Conservation (phyloP, 1,140 invertebrate species). For the Drosophila lowei region DNA sequence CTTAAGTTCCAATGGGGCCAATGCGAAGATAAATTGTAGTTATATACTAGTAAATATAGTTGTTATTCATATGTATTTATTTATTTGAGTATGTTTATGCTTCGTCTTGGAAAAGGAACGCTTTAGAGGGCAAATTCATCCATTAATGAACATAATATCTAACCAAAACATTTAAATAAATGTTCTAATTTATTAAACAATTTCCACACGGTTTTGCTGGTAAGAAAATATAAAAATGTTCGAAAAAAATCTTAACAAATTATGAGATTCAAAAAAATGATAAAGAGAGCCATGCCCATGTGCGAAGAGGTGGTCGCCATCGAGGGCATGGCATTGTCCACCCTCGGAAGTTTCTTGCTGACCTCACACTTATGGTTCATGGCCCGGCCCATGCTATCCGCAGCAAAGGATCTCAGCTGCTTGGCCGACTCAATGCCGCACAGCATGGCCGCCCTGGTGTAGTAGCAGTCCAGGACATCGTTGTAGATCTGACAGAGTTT, state of each 20-base stretch:
- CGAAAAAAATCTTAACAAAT: conserved; percentile 6
- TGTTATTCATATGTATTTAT: neutral
- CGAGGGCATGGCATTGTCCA: conserved; percentile 57
- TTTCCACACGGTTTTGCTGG: too few species aligned
- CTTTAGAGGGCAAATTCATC: too few species aligned
- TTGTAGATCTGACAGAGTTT: conserved; percentile 61
- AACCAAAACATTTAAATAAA: too few species aligned
- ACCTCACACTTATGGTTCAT: conserved; percentile 47
- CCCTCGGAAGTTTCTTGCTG: conserved; percentile 41
- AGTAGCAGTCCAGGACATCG: conserved; percentile 74
- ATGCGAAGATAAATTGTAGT: conserved; percentile 32
- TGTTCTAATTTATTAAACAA: too few species aligned
- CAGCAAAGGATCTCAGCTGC: conserved; percentile 67
- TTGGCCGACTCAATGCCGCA: conserved; percentile 65
- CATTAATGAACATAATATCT: too few species aligned
- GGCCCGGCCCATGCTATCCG: conserved; percentile 57
- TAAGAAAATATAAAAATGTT: conserved; percentile 7
- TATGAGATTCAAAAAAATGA: neutral
- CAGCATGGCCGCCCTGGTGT: conserved; percentile 64
- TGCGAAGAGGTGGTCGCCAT: too few species aligned
- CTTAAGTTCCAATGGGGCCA: conserved; percentile 59
- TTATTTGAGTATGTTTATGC: too few species aligned
- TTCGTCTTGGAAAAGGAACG: neutral
- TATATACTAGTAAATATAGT: neutral
- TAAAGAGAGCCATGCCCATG: too few species aligned